Evolutionary conservation across 2,113 vertebrate species (phyloP).

Genomic region (Brachypteracias leptosomus): DNA sequence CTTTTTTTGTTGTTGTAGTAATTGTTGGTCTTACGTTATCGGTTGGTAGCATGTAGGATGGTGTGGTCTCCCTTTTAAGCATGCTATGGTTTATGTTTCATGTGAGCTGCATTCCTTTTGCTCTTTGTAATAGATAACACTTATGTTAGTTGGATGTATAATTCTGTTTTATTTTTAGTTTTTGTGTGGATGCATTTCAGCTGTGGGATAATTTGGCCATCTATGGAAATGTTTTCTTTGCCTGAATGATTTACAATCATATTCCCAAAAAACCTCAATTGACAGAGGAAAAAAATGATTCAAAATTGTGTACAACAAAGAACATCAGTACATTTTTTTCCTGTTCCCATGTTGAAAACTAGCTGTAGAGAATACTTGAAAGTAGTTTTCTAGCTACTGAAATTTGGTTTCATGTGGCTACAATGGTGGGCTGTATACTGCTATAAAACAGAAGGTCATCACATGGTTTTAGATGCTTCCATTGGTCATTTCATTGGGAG

Average conservation of each 20-base stretch:
- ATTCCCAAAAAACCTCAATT: neutral
- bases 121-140: constrained; percentile 22
- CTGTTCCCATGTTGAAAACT: neutral
- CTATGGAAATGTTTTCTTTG: constrained; percentile 23
- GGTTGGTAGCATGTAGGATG: neutral
- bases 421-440: neutral
- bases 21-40: neutral
- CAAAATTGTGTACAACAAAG: neutral
- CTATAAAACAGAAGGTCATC: neutral
- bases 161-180: constrained; percentile 42
- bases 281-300: neutral
- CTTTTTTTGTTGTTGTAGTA: neutral
- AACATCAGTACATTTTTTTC: neutral
- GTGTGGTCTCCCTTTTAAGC: neutral
- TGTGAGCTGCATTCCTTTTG: constrained; percentile 3
- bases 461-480: neutral
- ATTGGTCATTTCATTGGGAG: neutral
- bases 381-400: neutral
- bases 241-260: neutral
- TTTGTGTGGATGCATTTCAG: constrained; percentile 2
- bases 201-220: neutral
- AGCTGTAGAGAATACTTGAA: neutral
- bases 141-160: neutral
- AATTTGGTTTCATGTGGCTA: neutral
- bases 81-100: neutral